Base-by-base conservation (phyloP, 2,888 invertebrate species). In the Darwinula stevensoni region DNA sequence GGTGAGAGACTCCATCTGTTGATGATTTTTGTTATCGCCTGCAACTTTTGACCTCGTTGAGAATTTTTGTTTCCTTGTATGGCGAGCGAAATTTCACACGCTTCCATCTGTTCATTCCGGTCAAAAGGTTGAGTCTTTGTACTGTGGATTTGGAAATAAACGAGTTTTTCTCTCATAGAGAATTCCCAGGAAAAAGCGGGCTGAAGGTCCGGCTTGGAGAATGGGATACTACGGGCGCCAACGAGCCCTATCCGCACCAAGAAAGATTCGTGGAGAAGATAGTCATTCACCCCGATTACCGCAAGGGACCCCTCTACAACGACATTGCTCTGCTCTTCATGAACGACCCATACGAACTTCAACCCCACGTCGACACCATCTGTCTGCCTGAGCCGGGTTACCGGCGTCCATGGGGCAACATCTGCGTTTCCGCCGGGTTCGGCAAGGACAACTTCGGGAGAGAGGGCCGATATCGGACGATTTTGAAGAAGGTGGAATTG, bases 181-280 rank as follows among this genome's bases (percentile, higher is more conserved):
- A n/a, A n/a, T n/a, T n/a, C n/a, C n/a, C n/a, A n/a, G n/a, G n/a
- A n/a, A n/a, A n/a, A n/a, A n/a, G n/a, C n/a, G n/a, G n/a, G 1
- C 44, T 71, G 31, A 56, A 55, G 40, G 52, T 70, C 3, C 57
- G 75, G 1, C 66, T 68, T 1, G 75, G 75, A 0, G 75, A 75
- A 51, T 76, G 75, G 74, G 74, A 75, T 49, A 70, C 73, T 0
- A 69, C 70, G 47, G 66, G 65, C 1, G 63, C 58, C 22, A 58
- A 57, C 30, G 75, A 76, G 44, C 55, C 65, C 1, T 61, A 57
- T 36, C 62, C 63, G 0, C 67, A 69, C 45, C 69, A 73, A 43
- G 71, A 75, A 44, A 54, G 68, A 3, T 52, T 56, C 4, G 69
- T 72, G 0, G 44, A 46, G 0, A 34, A 35, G 5, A 39, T 45